These are phyloP conservation scores for Notechis scutatus DNA, from an alignment of 2,113 vertebrate genomes.

Conservation along the genomic window DNA sequence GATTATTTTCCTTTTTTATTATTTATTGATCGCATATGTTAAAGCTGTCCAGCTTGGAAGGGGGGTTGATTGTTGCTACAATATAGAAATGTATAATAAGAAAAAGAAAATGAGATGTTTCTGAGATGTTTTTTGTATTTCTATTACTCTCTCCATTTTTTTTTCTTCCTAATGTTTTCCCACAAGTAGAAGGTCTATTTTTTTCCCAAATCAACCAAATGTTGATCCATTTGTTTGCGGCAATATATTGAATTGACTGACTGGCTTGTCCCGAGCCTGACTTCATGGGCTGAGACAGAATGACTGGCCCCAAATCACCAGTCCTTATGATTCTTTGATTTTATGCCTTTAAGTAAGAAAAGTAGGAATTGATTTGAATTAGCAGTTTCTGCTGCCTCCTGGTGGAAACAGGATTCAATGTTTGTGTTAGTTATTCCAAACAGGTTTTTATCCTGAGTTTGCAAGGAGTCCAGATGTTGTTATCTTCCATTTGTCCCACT, in stretches of 20 bases:
- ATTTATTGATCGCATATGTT: neutral
- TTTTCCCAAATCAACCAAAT: neutral
- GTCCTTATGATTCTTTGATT: neutral
- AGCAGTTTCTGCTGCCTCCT: conserved; percentile 8
- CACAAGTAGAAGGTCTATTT: neutral
- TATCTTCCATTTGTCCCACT: neutral
- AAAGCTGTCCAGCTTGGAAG: neutral
- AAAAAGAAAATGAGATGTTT: neutral
- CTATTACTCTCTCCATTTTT: neutral
- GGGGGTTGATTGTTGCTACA: neutral
- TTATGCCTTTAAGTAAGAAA: neutral
- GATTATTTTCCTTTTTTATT: neutral
- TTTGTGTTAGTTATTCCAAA: neutral
- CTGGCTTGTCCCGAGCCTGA: neutral
- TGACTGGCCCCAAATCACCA: neutral
- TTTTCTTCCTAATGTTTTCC: neutral
- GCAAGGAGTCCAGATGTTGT: neutral
- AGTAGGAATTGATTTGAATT: neutral
- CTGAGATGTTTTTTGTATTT: neutral
- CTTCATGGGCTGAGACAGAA: neutral
- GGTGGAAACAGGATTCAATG: neutral
- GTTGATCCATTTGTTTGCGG: neutral
- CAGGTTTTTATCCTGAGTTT: neutral
- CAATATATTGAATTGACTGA: neutral
- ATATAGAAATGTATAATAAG: neutral